phyloP scores from a whole-genome alignment of 2,113 vertebrate species.

The Aviceda subcristata region DNA sequence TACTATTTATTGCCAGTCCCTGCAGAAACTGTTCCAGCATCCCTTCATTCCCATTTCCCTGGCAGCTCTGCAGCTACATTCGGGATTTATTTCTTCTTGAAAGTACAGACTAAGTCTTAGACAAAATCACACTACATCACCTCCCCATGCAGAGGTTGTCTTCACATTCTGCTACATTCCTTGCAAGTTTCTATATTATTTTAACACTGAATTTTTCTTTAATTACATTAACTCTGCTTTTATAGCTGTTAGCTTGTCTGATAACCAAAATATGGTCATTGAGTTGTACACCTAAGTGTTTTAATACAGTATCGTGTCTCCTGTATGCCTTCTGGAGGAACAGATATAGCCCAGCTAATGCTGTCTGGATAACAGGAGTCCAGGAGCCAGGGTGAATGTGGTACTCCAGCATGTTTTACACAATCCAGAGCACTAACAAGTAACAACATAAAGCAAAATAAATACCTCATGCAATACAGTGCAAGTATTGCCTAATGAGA shows the following conservation, averaged over 20 bases:
- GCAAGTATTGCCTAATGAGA: neutral
- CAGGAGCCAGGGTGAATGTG: neutral
- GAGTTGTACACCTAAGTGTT: neutral
- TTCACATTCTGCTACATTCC: neutral
- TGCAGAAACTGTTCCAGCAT: neutral
- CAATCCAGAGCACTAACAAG: neutral
- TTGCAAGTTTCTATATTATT: neutral
- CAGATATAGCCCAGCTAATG: neutral
- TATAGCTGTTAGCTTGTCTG: neutral
- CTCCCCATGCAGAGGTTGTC: neutral
- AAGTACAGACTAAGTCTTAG: neutral
- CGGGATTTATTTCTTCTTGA: constrained; percentile 41
- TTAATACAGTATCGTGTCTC: neutral
- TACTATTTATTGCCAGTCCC: neutral
- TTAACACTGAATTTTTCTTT: neutral
- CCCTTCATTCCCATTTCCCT: neutral
- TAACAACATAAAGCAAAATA: neutral
- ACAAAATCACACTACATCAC: neutral
- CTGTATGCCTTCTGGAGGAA: neutral
- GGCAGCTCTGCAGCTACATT: neutral
- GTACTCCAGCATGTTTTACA: neutral
- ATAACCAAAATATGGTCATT: neutral
- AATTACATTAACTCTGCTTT: neutral
- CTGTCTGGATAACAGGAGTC: neutral
- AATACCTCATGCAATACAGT: neutral